Evolutionary conservation across 2,797 vertebrate genomes (phyloP).

Genomic region (Rousettus madagascariensis): DNA sequence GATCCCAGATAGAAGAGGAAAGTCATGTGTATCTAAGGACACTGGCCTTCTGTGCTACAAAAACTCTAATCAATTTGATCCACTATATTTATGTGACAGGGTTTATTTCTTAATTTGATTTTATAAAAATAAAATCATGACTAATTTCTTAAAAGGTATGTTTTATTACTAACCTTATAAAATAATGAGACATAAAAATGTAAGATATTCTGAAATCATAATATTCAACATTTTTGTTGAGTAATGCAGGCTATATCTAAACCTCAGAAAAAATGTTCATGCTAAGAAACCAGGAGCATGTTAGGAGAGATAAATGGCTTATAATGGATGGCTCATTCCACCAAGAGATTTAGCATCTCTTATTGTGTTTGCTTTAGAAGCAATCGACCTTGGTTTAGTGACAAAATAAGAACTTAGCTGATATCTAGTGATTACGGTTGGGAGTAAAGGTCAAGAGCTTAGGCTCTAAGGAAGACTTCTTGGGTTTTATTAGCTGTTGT

Average conservation of each 20-base stretch:
- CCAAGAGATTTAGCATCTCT: not conserved
- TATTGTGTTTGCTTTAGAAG: not conserved
- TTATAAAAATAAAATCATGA: slow-evolving; percentile 2
- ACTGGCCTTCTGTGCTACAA: not conserved
- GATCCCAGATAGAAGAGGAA: not conserved
- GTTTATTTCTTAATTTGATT: not conserved
- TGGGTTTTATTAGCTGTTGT: not conserved
- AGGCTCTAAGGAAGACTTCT: not conserved
- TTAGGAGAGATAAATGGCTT: not conserved
- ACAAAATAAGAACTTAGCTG: not conserved
- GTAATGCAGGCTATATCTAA: not conserved
- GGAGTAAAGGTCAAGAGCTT: not conserved
- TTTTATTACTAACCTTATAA: not conserved
- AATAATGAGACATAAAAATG: not conserved
- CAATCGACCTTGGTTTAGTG: not conserved
- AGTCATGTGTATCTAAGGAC: not conserved
- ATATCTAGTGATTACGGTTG: not conserved
- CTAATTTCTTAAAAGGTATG: not conserved
- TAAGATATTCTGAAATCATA: not conserved
- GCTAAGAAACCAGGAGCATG: not conserved
- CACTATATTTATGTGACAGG: not conserved
- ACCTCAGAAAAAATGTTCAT: not conserved
- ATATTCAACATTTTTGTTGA: not conserved
- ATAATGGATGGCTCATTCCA: not conserved
- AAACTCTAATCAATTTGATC: not conserved